A percentile compares a stretch with the other conserved stretches of the same genome.
Conservation (phyloP, 2,113 vertebrate species). For the Melospiza georgiana region DNA sequence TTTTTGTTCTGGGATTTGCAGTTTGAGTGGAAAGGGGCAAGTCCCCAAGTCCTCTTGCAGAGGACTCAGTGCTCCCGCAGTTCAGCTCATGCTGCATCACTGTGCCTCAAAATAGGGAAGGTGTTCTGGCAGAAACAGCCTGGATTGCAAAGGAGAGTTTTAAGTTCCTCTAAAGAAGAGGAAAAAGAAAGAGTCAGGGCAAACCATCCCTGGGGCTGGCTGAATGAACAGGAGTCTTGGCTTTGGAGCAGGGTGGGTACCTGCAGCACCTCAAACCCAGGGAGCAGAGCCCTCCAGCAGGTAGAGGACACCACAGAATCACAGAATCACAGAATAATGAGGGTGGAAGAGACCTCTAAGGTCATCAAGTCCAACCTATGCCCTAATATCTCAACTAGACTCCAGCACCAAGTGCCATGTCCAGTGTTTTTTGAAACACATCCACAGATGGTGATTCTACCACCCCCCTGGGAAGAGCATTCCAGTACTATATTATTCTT, state of each 20-base stretch:
- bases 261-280: not conserved
- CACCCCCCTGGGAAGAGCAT: no score
- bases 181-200: not conserved
- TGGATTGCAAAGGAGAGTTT: not conserved
- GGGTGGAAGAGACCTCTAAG: no score
- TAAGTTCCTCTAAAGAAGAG: not conserved
- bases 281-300: not conserved
- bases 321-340: no score
- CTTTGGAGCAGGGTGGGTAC: not conserved
- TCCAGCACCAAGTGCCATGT: no score
- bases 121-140: no score
- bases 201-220: not conserved
- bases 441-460: no score
- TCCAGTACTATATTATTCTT: no score
- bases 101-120: not conserved
- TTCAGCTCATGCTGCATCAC: not conserved
- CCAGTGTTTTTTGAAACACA: no score
- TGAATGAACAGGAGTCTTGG: fast-evolving
- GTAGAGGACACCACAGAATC: not conserved
- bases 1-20: not conserved
- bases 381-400: no score
- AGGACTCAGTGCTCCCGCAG: not conserved
- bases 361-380: no score
- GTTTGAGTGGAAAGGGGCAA: not conserved
- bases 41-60: not conserved